Base-by-base conservation (phyloP, 1,140 invertebrate genomes). In the Philopotamus ludificatus region DNA sequence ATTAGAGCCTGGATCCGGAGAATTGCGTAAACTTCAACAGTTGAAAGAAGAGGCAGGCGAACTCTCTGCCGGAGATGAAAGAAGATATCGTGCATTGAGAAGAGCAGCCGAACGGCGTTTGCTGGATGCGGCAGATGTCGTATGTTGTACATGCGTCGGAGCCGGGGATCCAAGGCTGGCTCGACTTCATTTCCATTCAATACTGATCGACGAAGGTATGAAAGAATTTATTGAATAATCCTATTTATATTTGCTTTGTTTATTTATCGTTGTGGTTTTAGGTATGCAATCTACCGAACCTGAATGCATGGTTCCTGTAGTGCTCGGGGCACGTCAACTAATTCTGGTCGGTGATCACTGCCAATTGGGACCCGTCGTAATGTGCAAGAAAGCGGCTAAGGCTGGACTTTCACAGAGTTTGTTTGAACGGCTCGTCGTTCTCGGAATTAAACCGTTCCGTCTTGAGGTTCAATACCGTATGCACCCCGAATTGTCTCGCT, bases 311-410 rank as follows among this genome's bases (percentile, higher is more conserved):
- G 96, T 99, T 3, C 95, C 98, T 0, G 96, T 99, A 0, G 94
- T 99, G 0, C 80, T 99, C 1, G 97, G 98, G n/a, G 96, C 95
- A 7, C 91, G 96, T 73, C 86, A 98, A 77, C 79, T 99, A 0
- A 96, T 99, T 62, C 84, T 99, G 0, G 97, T 99, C 0, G 97
- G 98, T 1, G 97, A 99, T 82, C 98, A 99, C 76, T 99, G 98
- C 73, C 97, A 99, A 79, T 82, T 99, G 22, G 96, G 97, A 0
- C 97, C 97, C 0, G 96, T 99, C 0, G 96, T 99, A 0, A 99
- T 99, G 96, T 99, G 97, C 79, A 99, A 99, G 77, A 98, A 99
- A 77, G 97, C 98, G 0, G 95, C 96, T 0, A 86, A 92, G 55
- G 97, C 97, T 21, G 98, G 98, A 0, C 84, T 99, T 1, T 96